Conservation (phyloP, 1,140 invertebrate genomes). For the Colletes gigas region DNA sequence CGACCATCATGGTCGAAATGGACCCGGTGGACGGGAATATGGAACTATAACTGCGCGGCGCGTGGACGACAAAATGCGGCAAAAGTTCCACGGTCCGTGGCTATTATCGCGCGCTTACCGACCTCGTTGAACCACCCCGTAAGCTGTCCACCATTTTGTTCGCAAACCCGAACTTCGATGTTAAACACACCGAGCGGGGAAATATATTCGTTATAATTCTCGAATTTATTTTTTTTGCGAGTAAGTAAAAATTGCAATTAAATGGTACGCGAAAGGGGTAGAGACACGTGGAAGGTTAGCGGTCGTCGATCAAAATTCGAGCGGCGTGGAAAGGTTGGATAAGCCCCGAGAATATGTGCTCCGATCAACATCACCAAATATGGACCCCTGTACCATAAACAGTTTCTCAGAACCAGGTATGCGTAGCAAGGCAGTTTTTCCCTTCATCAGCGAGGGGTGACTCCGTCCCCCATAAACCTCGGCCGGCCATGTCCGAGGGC, state of each 20-base stretch:
- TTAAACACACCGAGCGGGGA: neutral
- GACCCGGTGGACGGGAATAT: constrained; percentile 60
- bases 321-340: too few relatives aligned
- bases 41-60: constrained; percentile 49
- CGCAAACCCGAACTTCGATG: neutral
- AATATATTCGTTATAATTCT: too few relatives aligned
- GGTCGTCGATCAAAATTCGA: too few relatives aligned
- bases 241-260: neutral
- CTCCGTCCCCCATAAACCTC: neutral
- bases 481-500: constrained; percentile 1
- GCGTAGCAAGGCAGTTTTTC: neutral
- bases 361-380: too few relatives aligned
- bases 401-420: neutral
- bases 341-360: too few relatives aligned
- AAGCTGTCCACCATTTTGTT: neutral
- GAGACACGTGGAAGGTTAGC: too few relatives aligned
- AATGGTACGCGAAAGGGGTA: too few relatives aligned
- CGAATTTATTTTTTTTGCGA: too few relatives aligned
- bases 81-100: constrained; percentile 24
- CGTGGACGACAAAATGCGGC: constrained; percentile 39
- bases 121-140: neutral
- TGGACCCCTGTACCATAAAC: too few relatives aligned
- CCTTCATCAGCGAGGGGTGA: neutral
- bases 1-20: constrained; percentile 68
- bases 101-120: constrained; percentile 24